Conservation (phyloP, 1,140 invertebrate species). For the Lethocerus indicus region DNA sequence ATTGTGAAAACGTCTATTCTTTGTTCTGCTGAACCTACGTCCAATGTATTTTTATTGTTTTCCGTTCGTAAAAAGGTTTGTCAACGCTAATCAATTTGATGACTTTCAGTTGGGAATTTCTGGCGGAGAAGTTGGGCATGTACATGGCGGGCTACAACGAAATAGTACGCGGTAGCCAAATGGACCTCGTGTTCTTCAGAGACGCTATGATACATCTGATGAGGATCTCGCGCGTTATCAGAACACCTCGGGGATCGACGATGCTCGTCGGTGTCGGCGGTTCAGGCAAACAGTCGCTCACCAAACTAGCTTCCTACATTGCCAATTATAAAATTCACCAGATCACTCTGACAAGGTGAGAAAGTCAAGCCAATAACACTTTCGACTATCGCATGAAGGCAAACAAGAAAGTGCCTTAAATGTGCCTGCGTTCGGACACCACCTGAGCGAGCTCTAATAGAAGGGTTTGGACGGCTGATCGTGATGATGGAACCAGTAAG, state of each 20-base stretch:
- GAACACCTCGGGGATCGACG: slow-evolving; percentile 63
- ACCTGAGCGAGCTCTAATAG: too few species aligned
- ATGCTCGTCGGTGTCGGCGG: slow-evolving; percentile 75
- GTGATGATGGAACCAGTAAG: too few species aligned
- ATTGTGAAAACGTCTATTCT: too few species aligned
- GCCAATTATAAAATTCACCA: slow-evolving; percentile 70
- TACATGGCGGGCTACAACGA: slow-evolving; percentile 70
- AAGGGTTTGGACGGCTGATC: too few species aligned
- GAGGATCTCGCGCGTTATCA: slow-evolving; percentile 66
- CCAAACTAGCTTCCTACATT: slow-evolving; percentile 67
- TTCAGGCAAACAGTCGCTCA: slow-evolving; percentile 78
- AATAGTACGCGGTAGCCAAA: slow-evolving; percentile 47
- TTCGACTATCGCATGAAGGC: too few species aligned
- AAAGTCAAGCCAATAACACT: too few species aligned
- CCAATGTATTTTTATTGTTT: too few species aligned
- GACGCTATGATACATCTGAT: slow-evolving; percentile 74
- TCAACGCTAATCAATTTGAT: too few species aligned
- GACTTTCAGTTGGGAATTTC: slow-evolving; percentile 44
- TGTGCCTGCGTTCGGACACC: too few species aligned
- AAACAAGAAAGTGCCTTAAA: too few species aligned
- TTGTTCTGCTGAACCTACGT: too few species aligned
- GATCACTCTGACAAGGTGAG: slow-evolving; percentile 69
- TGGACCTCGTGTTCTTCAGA: slow-evolving; percentile 77
- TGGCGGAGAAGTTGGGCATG: slow-evolving; percentile 38
- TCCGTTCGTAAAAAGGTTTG: too few species aligned